Conservation (phyloP, 2,888 invertebrate species). For the Julus scanicus region DNA sequence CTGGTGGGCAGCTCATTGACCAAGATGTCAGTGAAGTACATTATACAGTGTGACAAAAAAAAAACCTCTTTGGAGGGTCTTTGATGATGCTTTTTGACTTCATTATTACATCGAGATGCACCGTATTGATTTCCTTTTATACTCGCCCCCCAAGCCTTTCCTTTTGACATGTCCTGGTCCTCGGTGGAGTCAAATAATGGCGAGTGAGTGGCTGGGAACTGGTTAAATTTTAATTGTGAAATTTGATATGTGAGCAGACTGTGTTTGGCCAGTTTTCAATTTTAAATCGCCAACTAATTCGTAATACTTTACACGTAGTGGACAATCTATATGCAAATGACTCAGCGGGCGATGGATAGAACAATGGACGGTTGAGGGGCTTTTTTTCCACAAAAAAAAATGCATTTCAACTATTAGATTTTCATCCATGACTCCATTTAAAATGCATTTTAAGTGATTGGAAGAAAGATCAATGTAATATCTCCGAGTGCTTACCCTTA, state of each 20-base stretch:
- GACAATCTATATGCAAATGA: constrained; percentile 49
- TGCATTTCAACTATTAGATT: not conserved
- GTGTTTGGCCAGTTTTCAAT: constrained; percentile 21
- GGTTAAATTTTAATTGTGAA: constrained; percentile 47
- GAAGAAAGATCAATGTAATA: constrained; percentile 41
- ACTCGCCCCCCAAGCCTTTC: not conserved
- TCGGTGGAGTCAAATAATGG: not conserved
- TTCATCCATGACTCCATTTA: not conserved
- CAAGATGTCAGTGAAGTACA: constrained; percentile 20
- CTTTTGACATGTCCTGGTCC: not conserved
- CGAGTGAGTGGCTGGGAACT: not conserved
- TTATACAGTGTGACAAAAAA: not conserved
- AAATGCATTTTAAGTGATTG: constrained; percentile 47
- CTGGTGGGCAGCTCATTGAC: constrained; percentile 33
- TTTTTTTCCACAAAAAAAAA: not conserved
- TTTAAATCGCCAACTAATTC: constrained; percentile 35
- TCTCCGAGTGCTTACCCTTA: not conserved
- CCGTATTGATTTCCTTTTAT: constrained; percentile 15
- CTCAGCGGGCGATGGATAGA: not conserved
- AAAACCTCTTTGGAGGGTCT: constrained; percentile 21
- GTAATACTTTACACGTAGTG: constrained; percentile 37
- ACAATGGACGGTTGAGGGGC: not conserved
- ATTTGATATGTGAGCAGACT: not conserved
- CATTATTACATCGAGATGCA: not conserved
- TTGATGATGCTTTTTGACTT: not conserved